Evolutionary conservation across 92 coral and sea anemone species (phyloP).

Genomic region (Palythoa caribaeorum): DNA sequence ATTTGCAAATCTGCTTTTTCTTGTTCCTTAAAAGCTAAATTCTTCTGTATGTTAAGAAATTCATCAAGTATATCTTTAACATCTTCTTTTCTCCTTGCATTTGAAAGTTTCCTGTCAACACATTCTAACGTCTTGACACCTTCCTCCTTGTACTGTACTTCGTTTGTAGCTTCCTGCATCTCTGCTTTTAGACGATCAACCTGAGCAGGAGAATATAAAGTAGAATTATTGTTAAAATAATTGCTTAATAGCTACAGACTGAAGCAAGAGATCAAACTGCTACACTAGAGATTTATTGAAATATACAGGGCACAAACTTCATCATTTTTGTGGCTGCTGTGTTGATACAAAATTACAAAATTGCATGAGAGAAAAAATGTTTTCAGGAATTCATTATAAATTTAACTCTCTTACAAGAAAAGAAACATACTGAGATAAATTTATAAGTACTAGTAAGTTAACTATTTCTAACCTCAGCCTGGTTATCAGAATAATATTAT

Average conservation of each 20-base stretch:
- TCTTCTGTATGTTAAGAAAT: constrained; percentile 65
- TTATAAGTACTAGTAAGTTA: background rate
- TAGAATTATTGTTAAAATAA: no score
- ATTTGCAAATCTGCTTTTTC: constrained; percentile 68
- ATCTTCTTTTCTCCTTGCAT: constrained; percentile 62
- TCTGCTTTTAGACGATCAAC: constrained; percentile 88
- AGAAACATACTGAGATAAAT: background rate
- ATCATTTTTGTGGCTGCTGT: no score
- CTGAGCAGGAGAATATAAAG: constrained; percentile 38
- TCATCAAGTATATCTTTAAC: constrained; percentile 73
- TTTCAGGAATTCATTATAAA: no score
- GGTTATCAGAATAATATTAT: no score
- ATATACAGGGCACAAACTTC: no score
- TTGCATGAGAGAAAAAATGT: no score
- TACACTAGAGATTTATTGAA: background rate
- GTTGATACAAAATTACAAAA: no score
- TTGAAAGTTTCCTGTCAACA: constrained; percentile 82
- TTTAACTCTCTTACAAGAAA: background rate
- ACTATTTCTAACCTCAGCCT: no score
- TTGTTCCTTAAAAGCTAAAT: constrained; percentile 72
- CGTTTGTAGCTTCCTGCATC: constrained; percentile 86
- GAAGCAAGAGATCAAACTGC: background rate
- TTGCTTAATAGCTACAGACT: background rate
- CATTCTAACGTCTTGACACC: constrained; percentile 81
- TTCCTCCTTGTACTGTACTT: constrained; percentile 77